Evolutionary conservation across 2,797 vertebrate species (phyloP).

Genomic region (Centroberyx gerrardi): DNA sequence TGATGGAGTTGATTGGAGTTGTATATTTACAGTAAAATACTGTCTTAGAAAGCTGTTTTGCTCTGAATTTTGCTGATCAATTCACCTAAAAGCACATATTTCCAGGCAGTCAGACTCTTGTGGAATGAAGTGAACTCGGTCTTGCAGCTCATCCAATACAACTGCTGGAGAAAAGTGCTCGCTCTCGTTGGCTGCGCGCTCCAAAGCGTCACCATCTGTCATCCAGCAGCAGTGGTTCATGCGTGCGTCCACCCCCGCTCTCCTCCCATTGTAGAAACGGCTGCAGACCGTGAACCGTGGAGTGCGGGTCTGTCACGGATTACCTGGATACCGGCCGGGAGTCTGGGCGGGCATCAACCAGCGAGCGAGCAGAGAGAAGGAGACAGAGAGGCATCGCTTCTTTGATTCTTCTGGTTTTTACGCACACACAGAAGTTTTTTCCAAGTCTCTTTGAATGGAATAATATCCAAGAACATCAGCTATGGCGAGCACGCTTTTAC

Average conservation of each 20-base stretch:
- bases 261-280: conserved; percentile 74
- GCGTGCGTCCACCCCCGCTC: conserved; percentile 57
- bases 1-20: conserved; percentile 13
- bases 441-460: conserved; percentile 25
- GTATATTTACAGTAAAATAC: not conserved
- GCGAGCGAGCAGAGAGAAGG: not conserved
- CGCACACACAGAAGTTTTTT: not conserved
- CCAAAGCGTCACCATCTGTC: conserved; percentile 79
- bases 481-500: conserved; percentile 73
- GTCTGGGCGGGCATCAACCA: conserved; percentile 38
- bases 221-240: conserved; percentile 61
- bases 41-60: no score
- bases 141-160: no score
- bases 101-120: no score
- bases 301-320: conserved; percentile 50
- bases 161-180: not conserved
- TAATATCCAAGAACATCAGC: conserved; percentile 5
- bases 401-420: not conserved
- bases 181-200: conserved; percentile 78
- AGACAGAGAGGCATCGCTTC: not conserved
- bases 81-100: no score
- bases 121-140: no score
- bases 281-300: conserved; percentile 71
- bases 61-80: conserved; percentile 1
- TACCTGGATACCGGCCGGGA: conserved; percentile 49